Conservation (phyloP, 2,888 invertebrate genomes). For the Cantharis flavilabris region DNA sequence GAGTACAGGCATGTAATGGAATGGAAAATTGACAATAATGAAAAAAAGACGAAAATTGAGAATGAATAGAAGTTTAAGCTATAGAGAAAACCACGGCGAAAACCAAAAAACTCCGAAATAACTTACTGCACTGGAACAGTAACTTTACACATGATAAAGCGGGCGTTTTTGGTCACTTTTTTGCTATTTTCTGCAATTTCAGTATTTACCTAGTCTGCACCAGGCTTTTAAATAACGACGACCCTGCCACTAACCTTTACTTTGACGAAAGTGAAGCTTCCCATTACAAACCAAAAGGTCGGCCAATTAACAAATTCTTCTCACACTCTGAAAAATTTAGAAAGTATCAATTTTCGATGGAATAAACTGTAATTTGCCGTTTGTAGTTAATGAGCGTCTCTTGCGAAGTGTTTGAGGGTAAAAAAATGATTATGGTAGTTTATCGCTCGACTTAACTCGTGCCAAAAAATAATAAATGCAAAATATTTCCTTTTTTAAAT, state of each 20-base stretch:
- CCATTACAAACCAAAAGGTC: neutral
- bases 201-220: too few species aligned
- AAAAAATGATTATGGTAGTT: conserved; percentile 4
- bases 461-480: conserved; percentile 9
- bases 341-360: neutral
- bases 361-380: neutral
- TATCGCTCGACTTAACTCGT: conserved; percentile 1
- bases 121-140: too few species aligned
- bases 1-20: too few species aligned
- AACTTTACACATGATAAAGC: too few species aligned
- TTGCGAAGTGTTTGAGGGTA: neutral
- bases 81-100: too few species aligned
- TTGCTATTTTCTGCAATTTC: too few species aligned
- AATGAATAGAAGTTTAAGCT: too few species aligned
- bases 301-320: neutral
- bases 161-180: too few species aligned
- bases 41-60: too few species aligned
- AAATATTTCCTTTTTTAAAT: conserved; percentile 19
- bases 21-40: too few species aligned
- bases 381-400: neutral
- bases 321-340: neutral
- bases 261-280: neutral
- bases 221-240: too few species aligned
- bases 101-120: too few species aligned
- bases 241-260: neutral